Conservation (phyloP, 2,888 invertebrate species). For the Nezara viridula region DNA sequence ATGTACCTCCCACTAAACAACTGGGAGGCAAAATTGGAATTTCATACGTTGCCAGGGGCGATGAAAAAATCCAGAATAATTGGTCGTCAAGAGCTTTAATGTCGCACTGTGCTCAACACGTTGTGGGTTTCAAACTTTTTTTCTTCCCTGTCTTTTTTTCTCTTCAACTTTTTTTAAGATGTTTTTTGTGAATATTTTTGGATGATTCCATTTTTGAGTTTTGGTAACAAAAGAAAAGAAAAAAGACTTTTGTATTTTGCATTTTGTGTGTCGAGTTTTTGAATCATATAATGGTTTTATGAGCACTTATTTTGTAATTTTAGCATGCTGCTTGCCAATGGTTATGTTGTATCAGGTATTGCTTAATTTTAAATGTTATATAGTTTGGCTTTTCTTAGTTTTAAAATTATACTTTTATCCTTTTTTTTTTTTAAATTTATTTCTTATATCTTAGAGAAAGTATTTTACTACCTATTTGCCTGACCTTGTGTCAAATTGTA, state of each 20-base stretch:
- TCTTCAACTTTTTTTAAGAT: background rate
- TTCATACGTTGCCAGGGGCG: constrained; percentile 48
- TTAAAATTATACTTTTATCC: background rate
- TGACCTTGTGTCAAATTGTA: no score
- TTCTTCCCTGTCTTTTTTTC: constrained; percentile 48
- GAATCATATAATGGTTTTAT: constrained; percentile 13
- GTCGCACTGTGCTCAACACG: constrained; percentile 46
- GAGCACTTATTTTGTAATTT: constrained; percentile 18
- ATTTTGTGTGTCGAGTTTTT: constrained; percentile 43
- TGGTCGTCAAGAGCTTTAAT: constrained; percentile 44
- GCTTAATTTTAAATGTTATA: background rate
- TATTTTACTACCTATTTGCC: background rate
- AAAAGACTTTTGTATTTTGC: constrained; percentile 36
- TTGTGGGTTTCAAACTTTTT: constrained; percentile 45
- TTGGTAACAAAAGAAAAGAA: constrained; percentile 8
- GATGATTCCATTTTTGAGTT: constrained; percentile 26
- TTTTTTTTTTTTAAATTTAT: background rate
- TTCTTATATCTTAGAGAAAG: background rate
- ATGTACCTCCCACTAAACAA: constrained; percentile 32
- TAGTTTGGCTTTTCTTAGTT: background rate
- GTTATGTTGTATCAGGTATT: background rate
- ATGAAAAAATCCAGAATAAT: constrained; percentile 44
- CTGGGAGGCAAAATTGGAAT: constrained; percentile 46
- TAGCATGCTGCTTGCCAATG: constrained; percentile 18
- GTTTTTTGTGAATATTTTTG: constrained; percentile 11